Evolutionary conservation across 2,797 vertebrate species (phyloP), one percentile per base, ranked within the genome.

Genomic region (Anguilla pacifica): DNA sequence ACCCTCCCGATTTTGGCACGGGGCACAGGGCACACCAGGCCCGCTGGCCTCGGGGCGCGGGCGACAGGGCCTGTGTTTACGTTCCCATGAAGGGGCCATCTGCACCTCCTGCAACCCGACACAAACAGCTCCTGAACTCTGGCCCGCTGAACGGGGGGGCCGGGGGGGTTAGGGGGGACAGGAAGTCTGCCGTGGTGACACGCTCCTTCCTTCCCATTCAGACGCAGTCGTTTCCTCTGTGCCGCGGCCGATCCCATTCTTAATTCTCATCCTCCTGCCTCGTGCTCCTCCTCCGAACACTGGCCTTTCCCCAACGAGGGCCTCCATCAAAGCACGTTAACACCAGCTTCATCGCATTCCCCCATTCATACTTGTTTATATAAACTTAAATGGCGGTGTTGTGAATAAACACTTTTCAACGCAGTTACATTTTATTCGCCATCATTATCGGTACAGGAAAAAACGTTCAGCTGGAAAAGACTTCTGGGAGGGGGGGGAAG

Each of bases 171-270:
- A 43, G 35, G 31, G 5, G 46, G 53, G 35, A 11, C 49, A 77
- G 49, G 79, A 87, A 83, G 81, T 83, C 39, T 46, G 35, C 22
- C 25, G n/a, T 17, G 39, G 79, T 15, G 35, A 46, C 1, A 85
- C 53, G 43, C n/a, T 81, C 22, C 83, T 64, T 85, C 70, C 72
- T 64, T 85, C 87, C 83, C 43, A 86, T 77, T 28, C 43, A 86
- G n/a, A 57, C 35, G 46, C 64, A 25, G 3, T n/a, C 67, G 19
- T 53, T 72, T 86, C 85, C 67, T 53, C n/a, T 43, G 7, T 85
- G 35, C 35, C 74, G 17, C 13, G 46, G 74, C 74, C 13, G 39
- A 46, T 46, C 1, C 35, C 35, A 22, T 79, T 81, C 77, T 43
- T 77, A 77, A 35, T 39, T 43, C 17, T 11, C 53, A 10, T 59